Evolutionary conservation across 2,797 vertebrate genomes (phyloP).

Genomic region (Diglossa cyanea): DNA sequence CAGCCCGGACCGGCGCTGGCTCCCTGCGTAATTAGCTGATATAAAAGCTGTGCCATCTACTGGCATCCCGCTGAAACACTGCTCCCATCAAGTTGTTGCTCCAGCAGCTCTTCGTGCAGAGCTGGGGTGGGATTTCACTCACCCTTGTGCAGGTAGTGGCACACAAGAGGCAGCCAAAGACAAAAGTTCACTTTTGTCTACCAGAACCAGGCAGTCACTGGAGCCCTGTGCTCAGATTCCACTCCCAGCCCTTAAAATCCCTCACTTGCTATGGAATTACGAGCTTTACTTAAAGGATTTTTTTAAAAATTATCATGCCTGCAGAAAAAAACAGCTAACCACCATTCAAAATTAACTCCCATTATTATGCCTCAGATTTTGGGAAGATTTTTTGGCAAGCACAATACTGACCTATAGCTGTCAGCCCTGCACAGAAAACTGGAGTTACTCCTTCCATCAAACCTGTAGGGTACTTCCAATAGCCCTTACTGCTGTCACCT

Average conservation of each 20-base stretch:
- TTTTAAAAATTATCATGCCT: background rate
- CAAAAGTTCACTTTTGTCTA: accelerated
- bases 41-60: conserved; percentile 62
- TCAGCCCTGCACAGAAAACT: background rate
- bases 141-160: accelerated
- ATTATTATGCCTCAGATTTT: background rate
- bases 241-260: background rate
- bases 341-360: background rate
- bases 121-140: background rate
- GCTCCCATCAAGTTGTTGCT: background rate
- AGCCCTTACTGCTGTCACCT: background rate
- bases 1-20: accelerated
- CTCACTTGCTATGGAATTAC: background rate
- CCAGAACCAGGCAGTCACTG: accelerated
- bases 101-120: background rate
- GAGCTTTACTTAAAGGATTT: background rate
- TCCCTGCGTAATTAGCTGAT: background rate
- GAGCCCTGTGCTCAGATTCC: accelerated
- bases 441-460: background rate
- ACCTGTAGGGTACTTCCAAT: background rate
- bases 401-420: background rate
- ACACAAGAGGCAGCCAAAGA: background rate
- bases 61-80: conserved; percentile 5
- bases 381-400: background rate
- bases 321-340: background rate